Evolutionary conservation across 2,888 invertebrate species (phyloP).

Genomic region (Ochlodes sylvanus): DNA sequence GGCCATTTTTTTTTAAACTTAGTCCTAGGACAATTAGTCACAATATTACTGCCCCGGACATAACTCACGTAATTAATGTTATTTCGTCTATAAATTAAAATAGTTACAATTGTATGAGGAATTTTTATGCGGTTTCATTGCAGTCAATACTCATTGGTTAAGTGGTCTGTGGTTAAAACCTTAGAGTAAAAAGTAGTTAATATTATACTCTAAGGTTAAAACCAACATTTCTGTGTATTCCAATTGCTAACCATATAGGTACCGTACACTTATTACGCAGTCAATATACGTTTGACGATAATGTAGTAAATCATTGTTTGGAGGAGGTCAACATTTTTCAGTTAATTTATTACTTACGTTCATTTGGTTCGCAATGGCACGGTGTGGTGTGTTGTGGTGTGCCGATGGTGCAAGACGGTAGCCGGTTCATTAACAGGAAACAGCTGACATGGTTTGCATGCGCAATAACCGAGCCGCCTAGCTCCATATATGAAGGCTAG

Average conservation of each 20-base stretch:
- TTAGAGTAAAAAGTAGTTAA: too few relatives aligned
- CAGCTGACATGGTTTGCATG: constrained; percentile 66
- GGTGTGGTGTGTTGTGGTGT: constrained; percentile 36
- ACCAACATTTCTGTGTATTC: constrained; percentile 4
- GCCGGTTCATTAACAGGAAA: constrained; percentile 75
- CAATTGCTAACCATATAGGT: neutral
- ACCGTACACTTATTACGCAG: constrained; percentile 9
- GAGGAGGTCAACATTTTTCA: constrained; percentile 13
- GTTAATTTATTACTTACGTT: constrained; percentile 26
- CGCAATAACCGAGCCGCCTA: constrained; percentile 54
- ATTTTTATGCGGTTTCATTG: too few relatives aligned
- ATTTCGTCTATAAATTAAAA: too few relatives aligned
- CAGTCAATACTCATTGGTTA: too few relatives aligned
- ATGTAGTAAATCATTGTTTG: constrained; percentile 26
- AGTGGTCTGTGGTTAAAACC: too few relatives aligned
- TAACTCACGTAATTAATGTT: too few relatives aligned
- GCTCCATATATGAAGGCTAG: constrained; percentile 41
- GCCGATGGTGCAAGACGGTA: constrained; percentile 50
- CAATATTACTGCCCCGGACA: too few relatives aligned
- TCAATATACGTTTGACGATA: constrained; percentile 13
- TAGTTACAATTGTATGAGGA: too few relatives aligned
- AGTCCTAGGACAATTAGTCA: too few relatives aligned
- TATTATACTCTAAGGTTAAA: too few relatives aligned
- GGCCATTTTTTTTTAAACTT: too few relatives aligned
- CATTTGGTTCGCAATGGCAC: constrained; percentile 41